Evolutionary conservation across 2,797 vertebrate species (phyloP).

Genomic region (Poecilia gillii): DNA sequence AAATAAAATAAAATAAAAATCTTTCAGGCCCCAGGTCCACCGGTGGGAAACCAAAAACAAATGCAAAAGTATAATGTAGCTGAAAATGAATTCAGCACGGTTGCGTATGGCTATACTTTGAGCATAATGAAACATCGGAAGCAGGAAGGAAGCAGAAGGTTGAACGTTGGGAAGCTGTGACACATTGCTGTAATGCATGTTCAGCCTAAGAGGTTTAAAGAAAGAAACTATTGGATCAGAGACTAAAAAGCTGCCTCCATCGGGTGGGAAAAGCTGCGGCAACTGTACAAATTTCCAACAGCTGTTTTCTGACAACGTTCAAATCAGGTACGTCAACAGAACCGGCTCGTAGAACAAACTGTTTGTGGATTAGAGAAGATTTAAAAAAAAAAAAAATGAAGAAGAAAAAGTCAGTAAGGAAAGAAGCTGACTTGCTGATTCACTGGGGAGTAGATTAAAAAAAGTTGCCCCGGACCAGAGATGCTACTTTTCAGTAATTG

Average conservation of each 20-base stretch:
- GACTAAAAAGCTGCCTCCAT: slow-evolving; percentile 29
- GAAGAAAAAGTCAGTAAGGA: slow-evolving; percentile 14
- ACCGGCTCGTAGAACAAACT: slow-evolving; percentile 59
- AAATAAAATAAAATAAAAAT: too few species aligned
- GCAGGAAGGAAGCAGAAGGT: slow-evolving; percentile 26
- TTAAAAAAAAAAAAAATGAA: slow-evolving; percentile 19
- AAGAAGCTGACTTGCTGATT: slow-evolving; percentile 64
- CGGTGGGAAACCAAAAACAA: slow-evolving; percentile 14
- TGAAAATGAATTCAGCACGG: slow-evolving; percentile 39
- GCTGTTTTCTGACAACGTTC: slow-evolving; percentile 26
- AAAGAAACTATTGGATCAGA: neutral
- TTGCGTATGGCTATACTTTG: neutral
- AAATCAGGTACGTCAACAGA: slow-evolving; percentile 35
- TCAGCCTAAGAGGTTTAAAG: slow-evolving; percentile 11
- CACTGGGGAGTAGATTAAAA: slow-evolving; percentile 73
- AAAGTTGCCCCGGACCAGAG: slow-evolving; percentile 72
- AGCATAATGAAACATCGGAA: slow-evolving; percentile 3
- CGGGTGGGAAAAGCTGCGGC: slow-evolving; percentile 11
- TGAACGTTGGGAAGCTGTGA: slow-evolving; percentile 11
- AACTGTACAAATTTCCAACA: slow-evolving; percentile 34
- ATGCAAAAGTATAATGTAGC: slow-evolving; percentile 9
- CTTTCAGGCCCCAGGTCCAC: slow-evolving; percentile 21
- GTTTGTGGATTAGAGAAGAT: slow-evolving; percentile 47
- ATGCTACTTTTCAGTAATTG: slow-evolving; percentile 80
- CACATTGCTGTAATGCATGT: slow-evolving; percentile 9